Base-by-base conservation (phyloP, 2,888 invertebrate species). In the Lepidonotus clava region DNA sequence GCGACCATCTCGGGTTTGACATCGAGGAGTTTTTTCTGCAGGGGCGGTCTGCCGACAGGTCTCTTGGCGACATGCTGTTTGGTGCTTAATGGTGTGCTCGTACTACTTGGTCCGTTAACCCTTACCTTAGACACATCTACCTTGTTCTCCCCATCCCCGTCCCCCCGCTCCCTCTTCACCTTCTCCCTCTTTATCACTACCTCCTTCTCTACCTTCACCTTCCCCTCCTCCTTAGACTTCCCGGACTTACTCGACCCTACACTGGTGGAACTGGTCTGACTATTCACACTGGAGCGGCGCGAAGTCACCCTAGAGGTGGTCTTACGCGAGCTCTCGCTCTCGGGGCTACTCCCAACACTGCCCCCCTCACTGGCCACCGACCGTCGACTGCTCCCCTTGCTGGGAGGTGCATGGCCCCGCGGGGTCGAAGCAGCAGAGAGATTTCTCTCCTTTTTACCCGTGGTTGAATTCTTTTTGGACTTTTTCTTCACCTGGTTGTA, bases 401-500 rank as follows among this genome's bases (percentile, higher is more conserved):
- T 28, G 66, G 66, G 21, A 51, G 51, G 51, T 51, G n/a, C n/a
- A n/a, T n/a, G n/a, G n/a, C n/a, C 46, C 46, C 6, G 18, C 8
- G 56, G 53, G 4, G 36, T 1, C 11, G 56, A 34, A 1, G 32
- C 34, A 5, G 28, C 4, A 4, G 32, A n/a, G 51, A 14, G 83
- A 46, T 56, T 56, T 56, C n/a, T 83, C 38, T 38, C 21, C 56
- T 83, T 83, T 83, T 36, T 34, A 28, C 6, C n/a, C n/a, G n/a
- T n/a, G n/a, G n/a, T n/a, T n/a, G 56, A 34, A 36, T 83, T 56
- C 53, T 71, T 85, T 61, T 83, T 86, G 46, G 83, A 6, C 66
- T 86, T 83, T 93, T 95, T 96, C 96, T 96, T 96, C 96, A 97
- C 97, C 97, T 97, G 97, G 95, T 97, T 97, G 92, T 96, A 95